These are phyloP conservation scores for Psettodes erumei DNA, from an alignment of 2,113 vertebrate genomes.

Conservation along the genomic window DNA sequence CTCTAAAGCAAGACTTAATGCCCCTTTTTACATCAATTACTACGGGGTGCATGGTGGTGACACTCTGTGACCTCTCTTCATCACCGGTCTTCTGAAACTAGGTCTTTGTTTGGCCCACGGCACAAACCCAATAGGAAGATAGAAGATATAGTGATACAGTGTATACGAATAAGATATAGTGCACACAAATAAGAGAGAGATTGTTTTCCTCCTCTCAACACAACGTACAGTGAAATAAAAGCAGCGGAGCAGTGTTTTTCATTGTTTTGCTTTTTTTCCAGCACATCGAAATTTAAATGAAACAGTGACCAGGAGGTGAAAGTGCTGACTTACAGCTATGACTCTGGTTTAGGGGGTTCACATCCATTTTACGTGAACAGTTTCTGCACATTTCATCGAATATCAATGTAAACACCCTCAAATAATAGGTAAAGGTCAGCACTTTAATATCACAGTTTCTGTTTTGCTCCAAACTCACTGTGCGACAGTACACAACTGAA, in stretches of 20 bases:
- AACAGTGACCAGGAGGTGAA: slow-evolving; percentile 9
- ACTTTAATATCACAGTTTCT: slow-evolving; percentile 10
- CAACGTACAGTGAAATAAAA: background rate
- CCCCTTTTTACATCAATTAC: slow-evolving; percentile 70
- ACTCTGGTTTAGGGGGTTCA: slow-evolving; percentile 2
- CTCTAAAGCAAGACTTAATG: slow-evolving; percentile 53
- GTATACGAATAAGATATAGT: background rate
- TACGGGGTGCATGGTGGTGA: slow-evolving; percentile 32
- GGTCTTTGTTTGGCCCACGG: slow-evolving; percentile 2
- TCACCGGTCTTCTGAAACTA: slow-evolving; percentile 18
- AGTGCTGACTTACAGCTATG: slow-evolving; percentile 18
- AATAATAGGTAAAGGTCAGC: slow-evolving; percentile 38
- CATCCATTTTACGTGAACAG: slow-evolving; percentile 7
- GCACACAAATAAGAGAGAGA: background rate
- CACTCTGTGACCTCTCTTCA: slow-evolving; percentile 43
- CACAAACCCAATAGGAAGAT: background rate
- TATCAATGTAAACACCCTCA: slow-evolving; percentile 37
- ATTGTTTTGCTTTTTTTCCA: slow-evolving; percentile 16
- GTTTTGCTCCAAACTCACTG: slow-evolving; percentile 23
- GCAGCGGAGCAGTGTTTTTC: background rate
- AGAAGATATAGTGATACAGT: background rate
- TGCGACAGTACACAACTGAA: background rate
- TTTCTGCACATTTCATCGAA: slow-evolving; percentile 20
- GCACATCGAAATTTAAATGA: slow-evolving; percentile 29
- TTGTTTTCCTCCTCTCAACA: background rate